These are phyloP conservation scores for Pseudochirops corinnae DNA, from an alignment of 2,797 vertebrate genomes.

Conservation along the genomic window DNA sequence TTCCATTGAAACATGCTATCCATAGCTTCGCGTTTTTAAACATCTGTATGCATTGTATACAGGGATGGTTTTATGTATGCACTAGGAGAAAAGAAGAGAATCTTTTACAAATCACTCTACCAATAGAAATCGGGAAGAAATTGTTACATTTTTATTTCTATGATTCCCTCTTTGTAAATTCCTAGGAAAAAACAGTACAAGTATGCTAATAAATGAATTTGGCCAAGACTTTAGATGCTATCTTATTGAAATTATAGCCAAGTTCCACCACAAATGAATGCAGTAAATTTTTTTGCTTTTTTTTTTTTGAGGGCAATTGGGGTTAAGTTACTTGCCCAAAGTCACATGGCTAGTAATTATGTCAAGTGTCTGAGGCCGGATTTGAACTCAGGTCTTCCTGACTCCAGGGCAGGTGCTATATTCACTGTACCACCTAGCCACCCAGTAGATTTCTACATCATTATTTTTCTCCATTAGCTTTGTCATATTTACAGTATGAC, in stretches of 20 bases:
- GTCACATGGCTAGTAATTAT: too few species aligned
- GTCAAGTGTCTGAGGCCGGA: too few species aligned
- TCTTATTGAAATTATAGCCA: conserved; percentile 23
- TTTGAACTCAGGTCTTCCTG: too few species aligned
- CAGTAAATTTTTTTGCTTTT: neutral
- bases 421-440: too few species aligned
- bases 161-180: conserved; percentile 11
- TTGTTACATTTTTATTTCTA: neutral
- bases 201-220: conserved; percentile 31
- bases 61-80: conserved; percentile 36
- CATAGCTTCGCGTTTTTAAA: conserved; percentile 34
- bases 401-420: too few species aligned
- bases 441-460: neutral
- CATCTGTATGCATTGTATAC: neutral
- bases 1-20: neutral
- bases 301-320: too few species aligned
- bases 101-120: neutral
- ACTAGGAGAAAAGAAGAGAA: conserved; percentile 18
- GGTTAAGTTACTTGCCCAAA: too few species aligned
- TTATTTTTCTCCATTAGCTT: neutral
- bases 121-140: conserved; percentile 28
- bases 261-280: neutral
- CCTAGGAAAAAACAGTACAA: neutral
- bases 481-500: neutral
- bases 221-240: neutral